Base-by-base conservation (phyloP, 1,140 invertebrate species). In the Philaenus spumarius region DNA sequence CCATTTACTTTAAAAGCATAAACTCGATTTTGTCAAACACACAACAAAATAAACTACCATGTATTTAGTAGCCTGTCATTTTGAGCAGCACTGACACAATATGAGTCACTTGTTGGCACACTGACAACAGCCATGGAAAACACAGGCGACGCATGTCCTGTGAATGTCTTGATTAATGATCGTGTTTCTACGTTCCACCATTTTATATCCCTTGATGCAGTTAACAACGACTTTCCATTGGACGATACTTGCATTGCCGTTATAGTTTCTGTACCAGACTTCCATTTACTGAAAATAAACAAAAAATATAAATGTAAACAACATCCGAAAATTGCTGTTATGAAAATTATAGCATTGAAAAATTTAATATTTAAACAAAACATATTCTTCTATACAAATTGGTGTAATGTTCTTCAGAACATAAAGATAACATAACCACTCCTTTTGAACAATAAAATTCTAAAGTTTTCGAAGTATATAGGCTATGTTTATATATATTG, bases 81-180 rank as follows among this genome's bases (percentile, higher is more conserved):
- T 62, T 71, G 68, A 17, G 80, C 80, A 56, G 81, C 80, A 42
- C 82, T 85, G 12, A 88, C 66, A 55, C 86, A 74, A 67, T 84
- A 87, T 53, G 62, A 72, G 48, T 67, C 69, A 46, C 68, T 61
- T 15, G 69, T 62, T 48, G 73, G 48, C 60, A 68, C 68, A 26
- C 14, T n/a, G 35, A 85, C 65, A 42, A 75, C 71, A 45, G 71
- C 64, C 50, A 89, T 71, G 26, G 76, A 71, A 54, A 73, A 75
- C 0, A 89, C 77, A 67, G 84, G 79, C 58, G 78, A 78, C 19
- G 78, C 77, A 70, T 87, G 86, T 5, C 84, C 85, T 1, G 80
- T 84, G 66, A 84, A 87, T 22, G 76, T 81, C 56, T 75, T 76
- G 37, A 87, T 64, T 17, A 85, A 51, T 65, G 81, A 72, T 66